A percentile compares a stretch with the other conserved stretches of the same genome.
These are phyloP conservation scores for Caenorhabditis parvicauda DNA, from an alignment of 2,888 invertebrate genomes.

Conservation along the genomic window DNA sequence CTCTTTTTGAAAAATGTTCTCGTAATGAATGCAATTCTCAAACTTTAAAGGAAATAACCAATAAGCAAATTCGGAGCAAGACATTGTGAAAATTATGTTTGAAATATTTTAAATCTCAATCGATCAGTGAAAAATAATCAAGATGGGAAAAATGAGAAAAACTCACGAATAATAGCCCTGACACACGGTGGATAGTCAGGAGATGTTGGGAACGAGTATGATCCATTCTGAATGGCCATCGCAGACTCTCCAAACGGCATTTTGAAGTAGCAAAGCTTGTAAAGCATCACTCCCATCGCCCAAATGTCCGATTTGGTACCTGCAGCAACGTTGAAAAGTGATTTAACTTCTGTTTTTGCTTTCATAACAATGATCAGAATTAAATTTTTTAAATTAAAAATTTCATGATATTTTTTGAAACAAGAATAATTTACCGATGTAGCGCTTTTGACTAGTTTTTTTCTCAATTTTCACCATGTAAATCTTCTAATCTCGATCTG, in stretches of 20 bases:
- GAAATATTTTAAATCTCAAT: too few relatives aligned
- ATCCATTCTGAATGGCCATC: conserved; percentile 85
- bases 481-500: too few relatives aligned
- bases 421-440: background rate
- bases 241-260: conserved; percentile 87
- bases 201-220: conserved; percentile 80
- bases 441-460: background rate
- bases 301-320: conserved; percentile 57
- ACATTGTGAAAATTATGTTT: too few relatives aligned
- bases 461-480: conserved; percentile 66
- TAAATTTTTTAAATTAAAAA: too few relatives aligned
- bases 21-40: too few relatives aligned
- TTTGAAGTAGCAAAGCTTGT: conserved; percentile 83
- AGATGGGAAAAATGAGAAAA: conserved; percentile 1
- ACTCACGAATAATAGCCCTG: conserved; percentile 75
- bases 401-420: too few relatives aligned
- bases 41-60: too few relatives aligned
- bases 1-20: too few relatives aligned
- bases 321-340: conserved; percentile 13
- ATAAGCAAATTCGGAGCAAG: too few relatives aligned
- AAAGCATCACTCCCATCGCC: conserved; percentile 82
- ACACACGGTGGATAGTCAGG: conserved; percentile 73
- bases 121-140: background rate
- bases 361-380: too few relatives aligned
- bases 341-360: too few relatives aligned